These are phyloP conservation scores for Zaprionus africanus DNA, from an alignment of 1,140 invertebrate genomes.

Conservation along the genomic window DNA sequence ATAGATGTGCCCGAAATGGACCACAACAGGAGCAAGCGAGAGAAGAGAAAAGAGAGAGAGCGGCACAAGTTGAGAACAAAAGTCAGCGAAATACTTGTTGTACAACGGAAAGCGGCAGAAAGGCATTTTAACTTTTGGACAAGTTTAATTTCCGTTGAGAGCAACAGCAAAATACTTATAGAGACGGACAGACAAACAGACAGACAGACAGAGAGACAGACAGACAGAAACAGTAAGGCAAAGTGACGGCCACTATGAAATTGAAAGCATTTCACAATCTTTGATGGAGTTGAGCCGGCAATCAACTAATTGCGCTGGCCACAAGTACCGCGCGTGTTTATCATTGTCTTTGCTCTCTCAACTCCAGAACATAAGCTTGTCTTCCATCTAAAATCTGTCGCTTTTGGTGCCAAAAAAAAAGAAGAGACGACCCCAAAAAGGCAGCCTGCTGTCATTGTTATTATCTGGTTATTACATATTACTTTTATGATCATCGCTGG, in stretches of 20 bases:
- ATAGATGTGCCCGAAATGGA: conserved; percentile 33
- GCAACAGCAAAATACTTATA: conserved; percentile 29
- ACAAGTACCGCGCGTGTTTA: conserved; percentile 8
- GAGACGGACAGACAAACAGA: not conserved
- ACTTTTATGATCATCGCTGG: conserved; percentile 51
- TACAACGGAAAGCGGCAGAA: conserved; percentile 69
- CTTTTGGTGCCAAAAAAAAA: conserved; percentile 1
- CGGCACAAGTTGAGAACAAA: conserved; percentile 66
- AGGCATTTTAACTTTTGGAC: conserved; percentile 81
- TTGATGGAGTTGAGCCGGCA: conserved; percentile 68
- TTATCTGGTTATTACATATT: conserved; percentile 64
- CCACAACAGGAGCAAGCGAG: conserved; percentile 4
- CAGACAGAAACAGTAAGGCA: not conserved
- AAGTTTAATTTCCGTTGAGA: conserved; percentile 80
- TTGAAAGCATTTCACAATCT: conserved; percentile 76
- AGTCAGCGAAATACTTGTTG: conserved; percentile 58
- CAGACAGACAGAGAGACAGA: not conserved
- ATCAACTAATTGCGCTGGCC: conserved; percentile 73
- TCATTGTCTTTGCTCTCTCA: conserved; percentile 25
- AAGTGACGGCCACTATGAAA: conserved; percentile 54
- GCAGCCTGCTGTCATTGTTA: conserved; percentile 55
- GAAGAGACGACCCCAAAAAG: not conserved
- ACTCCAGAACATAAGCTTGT: not conserved
- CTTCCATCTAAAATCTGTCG: conserved; percentile 24
- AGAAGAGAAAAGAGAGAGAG: not conserved